phyloP scores from a whole-genome alignment of 2,113 vertebrate species.

The Paramisgurnus dabryanus region DNA sequence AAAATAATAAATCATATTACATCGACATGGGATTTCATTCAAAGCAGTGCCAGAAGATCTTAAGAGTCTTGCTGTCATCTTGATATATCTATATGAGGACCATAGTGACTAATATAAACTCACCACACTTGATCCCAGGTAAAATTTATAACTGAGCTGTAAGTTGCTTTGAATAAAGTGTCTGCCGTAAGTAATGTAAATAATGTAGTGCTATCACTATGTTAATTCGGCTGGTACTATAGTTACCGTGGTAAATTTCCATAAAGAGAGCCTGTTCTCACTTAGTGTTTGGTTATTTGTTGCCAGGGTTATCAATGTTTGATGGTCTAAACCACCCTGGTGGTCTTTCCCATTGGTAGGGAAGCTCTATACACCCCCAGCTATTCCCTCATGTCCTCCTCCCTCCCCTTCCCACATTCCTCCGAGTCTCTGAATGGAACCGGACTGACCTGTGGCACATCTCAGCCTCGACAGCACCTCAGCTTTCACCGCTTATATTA shows the following conservation, averaged over 20 bases:
- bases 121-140: background rate
- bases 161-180: too few species aligned
- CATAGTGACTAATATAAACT: background rate
- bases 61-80: too few species aligned
- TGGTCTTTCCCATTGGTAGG: conserved; percentile 6
- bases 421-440: conserved; percentile 32
- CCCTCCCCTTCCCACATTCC: conserved; percentile 43
- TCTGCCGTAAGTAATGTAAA: too few species aligned
- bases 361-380: conserved; percentile 21
- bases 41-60: too few species aligned
- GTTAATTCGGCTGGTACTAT: background rate
- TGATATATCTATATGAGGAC: background rate
- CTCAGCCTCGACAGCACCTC: conserved; percentile 23
- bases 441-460: conserved; percentile 29
- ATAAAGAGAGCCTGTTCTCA: background rate
- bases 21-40: too few species aligned
- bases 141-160: too few species aligned
- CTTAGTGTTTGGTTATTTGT: conserved; percentile 16
- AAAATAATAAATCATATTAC: too few species aligned
- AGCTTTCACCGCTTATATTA: conserved; percentile 28
- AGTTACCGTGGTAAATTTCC: background rate
- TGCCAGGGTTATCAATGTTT: conserved; percentile 21
- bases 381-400: background rate
- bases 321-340: conserved; percentile 30
- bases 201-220: too few species aligned